A percentile compares a stretch with the other conserved stretches of the same genome.
Evolutionary conservation across 2,797 vertebrate genomes (phyloP).

Genomic region (Semaprochilodus insignis): DNA sequence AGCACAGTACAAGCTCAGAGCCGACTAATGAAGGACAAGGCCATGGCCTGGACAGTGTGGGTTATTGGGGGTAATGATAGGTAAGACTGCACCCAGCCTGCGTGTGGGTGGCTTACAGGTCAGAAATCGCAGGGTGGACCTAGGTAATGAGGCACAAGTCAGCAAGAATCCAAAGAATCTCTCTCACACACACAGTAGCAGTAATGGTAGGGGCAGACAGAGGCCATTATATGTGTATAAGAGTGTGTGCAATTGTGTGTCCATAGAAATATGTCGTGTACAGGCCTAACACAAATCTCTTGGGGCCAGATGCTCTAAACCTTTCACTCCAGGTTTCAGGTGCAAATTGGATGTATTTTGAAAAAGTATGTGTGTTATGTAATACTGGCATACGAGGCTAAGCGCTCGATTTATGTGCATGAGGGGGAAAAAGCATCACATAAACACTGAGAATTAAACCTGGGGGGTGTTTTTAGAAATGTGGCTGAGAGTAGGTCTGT

Average conservation of each 20-base stretch:
- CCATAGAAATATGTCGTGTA: too few relatives aligned
- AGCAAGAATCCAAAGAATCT: slow-evolving; percentile 2
- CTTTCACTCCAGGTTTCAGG: too few relatives aligned
- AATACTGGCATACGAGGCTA: too few relatives aligned
- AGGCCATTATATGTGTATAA: background rate
- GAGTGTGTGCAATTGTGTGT: background rate
- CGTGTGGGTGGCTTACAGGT: slow-evolving; percentile 22
- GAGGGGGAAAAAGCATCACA: too few relatives aligned
- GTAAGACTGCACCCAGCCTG: slow-evolving; percentile 21
- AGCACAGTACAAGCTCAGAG: slow-evolving; percentile 4
- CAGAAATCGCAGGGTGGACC: slow-evolving; percentile 29
- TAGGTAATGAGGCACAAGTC: slow-evolving; percentile 32
- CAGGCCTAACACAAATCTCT: too few relatives aligned
- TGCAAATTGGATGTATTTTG: too few relatives aligned
- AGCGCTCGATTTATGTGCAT: too few relatives aligned
- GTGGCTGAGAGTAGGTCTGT: too few relatives aligned
- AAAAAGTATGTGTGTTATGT: too few relatives aligned
- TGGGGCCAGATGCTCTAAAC: too few relatives aligned
- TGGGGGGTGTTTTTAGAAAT: too few relatives aligned
- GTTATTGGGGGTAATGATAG: slow-evolving; percentile 25
- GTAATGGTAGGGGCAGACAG: background rate
- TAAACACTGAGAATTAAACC: too few relatives aligned
- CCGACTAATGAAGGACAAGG: slow-evolving; percentile 30
- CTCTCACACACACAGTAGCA: background rate
- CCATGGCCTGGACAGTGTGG: background rate